phyloP scores from a whole-genome alignment of 2,113 vertebrate genomes.

The Poecilia latipinna region DNA sequence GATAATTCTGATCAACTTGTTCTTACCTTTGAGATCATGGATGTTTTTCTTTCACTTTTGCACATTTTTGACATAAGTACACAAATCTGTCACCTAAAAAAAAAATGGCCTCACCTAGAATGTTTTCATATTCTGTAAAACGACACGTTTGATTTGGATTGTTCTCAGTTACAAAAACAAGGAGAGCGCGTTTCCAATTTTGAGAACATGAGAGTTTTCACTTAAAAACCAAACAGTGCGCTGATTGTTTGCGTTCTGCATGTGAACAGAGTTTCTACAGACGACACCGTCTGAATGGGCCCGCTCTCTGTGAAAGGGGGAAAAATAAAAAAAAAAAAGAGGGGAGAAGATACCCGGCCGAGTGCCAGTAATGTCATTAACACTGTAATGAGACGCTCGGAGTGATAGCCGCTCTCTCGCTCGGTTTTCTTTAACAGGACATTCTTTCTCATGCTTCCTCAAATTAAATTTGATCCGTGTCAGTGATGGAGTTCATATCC shows the following conservation, averaged over 20 bases:
- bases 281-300: neutral
- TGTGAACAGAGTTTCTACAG: slow-evolving; percentile 4
- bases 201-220: neutral
- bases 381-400: slow-evolving; percentile 40
- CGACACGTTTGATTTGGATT: neutral
- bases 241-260: neutral
- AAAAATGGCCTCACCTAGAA: neutral
- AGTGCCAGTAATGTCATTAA: slow-evolving; percentile 49
- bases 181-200: neutral
- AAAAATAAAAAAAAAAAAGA: neutral
- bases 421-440: neutral
- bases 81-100: neutral
- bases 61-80: neutral
- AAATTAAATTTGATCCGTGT: too few relatives aligned
- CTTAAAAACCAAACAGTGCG: neutral
- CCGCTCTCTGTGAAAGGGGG: neutral
- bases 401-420: slow-evolving; percentile 26
- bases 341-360: slow-evolving; percentile 35
- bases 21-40: too few relatives aligned
- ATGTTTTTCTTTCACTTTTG: neutral
- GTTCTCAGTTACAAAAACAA: neutral
- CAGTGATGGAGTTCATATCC: neutral
- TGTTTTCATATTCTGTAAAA: neutral
- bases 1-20: neutral
- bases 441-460: too few relatives aligned